A percentile compares a stretch with the other conserved stretches of the same genome.
phyloP scores from a whole-genome alignment of 2,797 vertebrate genomes.

The Erethizon dorsatum region DNA sequence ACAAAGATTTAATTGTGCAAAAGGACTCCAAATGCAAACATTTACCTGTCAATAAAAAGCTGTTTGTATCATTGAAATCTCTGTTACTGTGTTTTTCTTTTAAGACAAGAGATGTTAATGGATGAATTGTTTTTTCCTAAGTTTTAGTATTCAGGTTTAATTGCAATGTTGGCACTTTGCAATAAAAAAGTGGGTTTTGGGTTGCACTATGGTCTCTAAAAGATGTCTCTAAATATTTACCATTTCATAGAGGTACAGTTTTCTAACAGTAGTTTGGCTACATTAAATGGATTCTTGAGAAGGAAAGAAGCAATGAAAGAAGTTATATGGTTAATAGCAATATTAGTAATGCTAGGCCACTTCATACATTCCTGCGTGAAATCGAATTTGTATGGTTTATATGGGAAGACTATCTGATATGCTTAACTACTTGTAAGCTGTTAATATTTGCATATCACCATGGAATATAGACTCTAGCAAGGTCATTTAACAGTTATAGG shows the following conservation, averaged over 20 bases:
- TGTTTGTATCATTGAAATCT: background rate
- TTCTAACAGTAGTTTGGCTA: constrained; percentile 23
- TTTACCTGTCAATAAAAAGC: background rate
- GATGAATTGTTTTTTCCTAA: background rate
- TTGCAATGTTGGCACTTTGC: background rate
- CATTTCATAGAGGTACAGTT: background rate
- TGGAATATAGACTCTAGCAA: constrained; percentile 81
- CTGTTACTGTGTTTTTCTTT: background rate
- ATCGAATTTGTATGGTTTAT: constrained; percentile 80
- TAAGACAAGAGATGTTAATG: background rate
- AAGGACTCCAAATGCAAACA: background rate
- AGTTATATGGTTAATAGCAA: constrained; percentile 70
- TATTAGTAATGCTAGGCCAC: constrained; percentile 78
- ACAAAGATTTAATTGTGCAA: background rate
- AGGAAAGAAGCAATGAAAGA: background rate
- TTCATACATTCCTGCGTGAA: constrained; percentile 66
- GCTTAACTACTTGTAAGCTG: constrained; percentile 82
- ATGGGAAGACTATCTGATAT: constrained; percentile 82
- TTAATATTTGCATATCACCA: constrained; percentile 85
- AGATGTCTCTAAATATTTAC: background rate
- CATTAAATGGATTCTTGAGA: constrained; percentile 22
- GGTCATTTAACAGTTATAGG: constrained; percentile 85
- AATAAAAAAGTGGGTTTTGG: background rate
- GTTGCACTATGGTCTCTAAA: background rate
- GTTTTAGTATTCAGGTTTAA: background rate